These are phyloP conservation scores for Strix uralensis DNA, from an alignment of 2,113 vertebrate genomes.

Conservation along the genomic window DNA sequence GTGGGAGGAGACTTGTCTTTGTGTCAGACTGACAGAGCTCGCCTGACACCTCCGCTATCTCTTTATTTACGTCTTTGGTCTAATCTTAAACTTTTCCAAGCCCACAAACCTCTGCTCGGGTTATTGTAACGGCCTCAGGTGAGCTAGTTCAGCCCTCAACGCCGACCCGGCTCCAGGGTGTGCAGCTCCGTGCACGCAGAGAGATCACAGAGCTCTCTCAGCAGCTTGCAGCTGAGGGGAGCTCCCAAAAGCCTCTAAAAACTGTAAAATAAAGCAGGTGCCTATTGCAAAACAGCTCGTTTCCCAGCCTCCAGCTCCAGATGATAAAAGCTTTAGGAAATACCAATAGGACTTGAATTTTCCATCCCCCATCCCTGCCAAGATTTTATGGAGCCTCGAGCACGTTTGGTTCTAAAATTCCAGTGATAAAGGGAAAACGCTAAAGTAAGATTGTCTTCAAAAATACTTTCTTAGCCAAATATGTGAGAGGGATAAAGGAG, in stretches of 20 bases:
- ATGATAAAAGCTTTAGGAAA: not conserved
- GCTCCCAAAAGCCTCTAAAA: not conserved
- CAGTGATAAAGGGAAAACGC: not conserved
- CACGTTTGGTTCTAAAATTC: not conserved
- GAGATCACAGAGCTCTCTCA: fast-evolving
- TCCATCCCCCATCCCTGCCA: not conserved
- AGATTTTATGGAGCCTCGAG: fast-evolving
- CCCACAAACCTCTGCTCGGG: fast-evolving
- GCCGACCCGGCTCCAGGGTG: fast-evolving
- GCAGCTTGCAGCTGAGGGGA: too few species aligned
- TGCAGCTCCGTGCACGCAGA: fast-evolving
- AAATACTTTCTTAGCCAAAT: not conserved
- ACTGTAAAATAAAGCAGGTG: not conserved
- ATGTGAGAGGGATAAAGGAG: fast-evolving
- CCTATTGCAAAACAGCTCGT: fast-evolving
- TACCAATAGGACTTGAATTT: not conserved
- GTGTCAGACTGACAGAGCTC: not conserved
- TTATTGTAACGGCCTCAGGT: not conserved
- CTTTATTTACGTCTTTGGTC: not conserved
- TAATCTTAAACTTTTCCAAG: not conserved
- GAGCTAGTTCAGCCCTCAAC: not conserved
- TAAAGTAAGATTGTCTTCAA: too few species aligned
- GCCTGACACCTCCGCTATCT: fast-evolving
- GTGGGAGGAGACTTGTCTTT: not conserved
- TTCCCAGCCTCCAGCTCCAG: not conserved